Evolutionary conservation across 2,113 vertebrate species (phyloP), one percentile per base, ranked within the genome.

Genomic region (Equus przewalskii): DNA sequence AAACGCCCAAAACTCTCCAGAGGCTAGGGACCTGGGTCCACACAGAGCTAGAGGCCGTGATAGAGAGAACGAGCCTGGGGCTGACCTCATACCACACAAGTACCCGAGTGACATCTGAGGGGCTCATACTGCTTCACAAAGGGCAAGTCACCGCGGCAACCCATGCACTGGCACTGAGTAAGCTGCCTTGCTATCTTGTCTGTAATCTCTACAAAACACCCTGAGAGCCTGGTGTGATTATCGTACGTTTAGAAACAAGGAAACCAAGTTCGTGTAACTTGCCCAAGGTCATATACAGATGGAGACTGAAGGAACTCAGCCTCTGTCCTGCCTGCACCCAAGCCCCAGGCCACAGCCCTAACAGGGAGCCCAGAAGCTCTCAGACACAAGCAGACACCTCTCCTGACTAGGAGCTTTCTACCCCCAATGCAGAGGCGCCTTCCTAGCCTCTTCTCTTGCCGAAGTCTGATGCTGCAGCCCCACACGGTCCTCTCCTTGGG

Each of bases 391-490:
- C n/a, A 19, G 46, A 67, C 73, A 85, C n/a, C 73, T 46, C 30
- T 89, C 12, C 64, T 33, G 8, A 80, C 36, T 41, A 41, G 36
- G 36, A 41, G 36, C 36, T 41, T 41, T 41, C 36, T 41, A 41
- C 56, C 15, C 12, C 30, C 76, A 30, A 3, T 1, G 21, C 26
- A 70, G 10, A 49, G 12, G 6, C 0, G 0, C 28, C 65, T n/a
- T 56, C 58, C 62, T 12, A 26, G 30, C 36, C 28, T 70, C 75
- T 30, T 22, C 22, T 83, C 81, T 54, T 41, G 4, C 49, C 7
- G 36, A 26, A 51, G 12, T 22, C 67, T 76, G 26, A 15, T 30
- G 15, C 26, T 22, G 3, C 21, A n/a, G n/a, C 41, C 36, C 13
- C 46, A 82, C 44, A 46, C 19, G 91, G 60, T 26, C 12, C 33